Percentiles rank a stretch among this genome's conserved stretches.
Conservation (phyloP, 2,888 invertebrate genomes). For the Acrocyrtus sp. region DNA sequence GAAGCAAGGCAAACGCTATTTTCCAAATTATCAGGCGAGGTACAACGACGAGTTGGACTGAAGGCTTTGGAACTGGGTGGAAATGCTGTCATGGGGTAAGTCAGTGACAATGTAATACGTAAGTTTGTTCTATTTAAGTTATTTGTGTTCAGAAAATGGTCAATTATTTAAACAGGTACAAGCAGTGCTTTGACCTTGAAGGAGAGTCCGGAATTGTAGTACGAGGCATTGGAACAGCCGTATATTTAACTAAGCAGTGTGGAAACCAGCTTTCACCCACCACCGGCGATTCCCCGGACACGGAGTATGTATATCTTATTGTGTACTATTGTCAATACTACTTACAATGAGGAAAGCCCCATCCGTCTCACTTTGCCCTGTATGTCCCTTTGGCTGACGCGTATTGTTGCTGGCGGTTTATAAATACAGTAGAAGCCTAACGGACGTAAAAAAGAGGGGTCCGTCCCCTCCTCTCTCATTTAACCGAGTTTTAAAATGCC, state of each 20-base stretch:
- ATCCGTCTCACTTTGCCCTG: too few species aligned
- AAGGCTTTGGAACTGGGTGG: conserved; percentile 94
- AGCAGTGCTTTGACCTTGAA: conserved; percentile 94
- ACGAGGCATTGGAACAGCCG: conserved; percentile 91
- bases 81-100: conserved; percentile 89
- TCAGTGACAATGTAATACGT: neutral
- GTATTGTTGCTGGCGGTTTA: too few species aligned
- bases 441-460: too few species aligned
- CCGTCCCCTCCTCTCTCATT: too few species aligned
- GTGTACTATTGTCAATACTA: too few species aligned
- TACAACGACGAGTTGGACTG: conserved; percentile 91
- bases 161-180: conserved; percentile 73
- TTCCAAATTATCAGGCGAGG: conserved; percentile 93
- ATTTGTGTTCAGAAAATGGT: too few species aligned
- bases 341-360: too few species aligned
- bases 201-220: conserved; percentile 98
- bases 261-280: conserved; percentile 61
- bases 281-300: conserved; percentile 32
- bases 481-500: too few species aligned
- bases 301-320: too few species aligned
- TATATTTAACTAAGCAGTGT: conserved; percentile 73
- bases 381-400: too few species aligned
- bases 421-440: too few species aligned
- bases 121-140: too few species aligned
- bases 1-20: conserved; percentile 97